phyloP scores from a whole-genome alignment of 1,140 invertebrate genomes.

The Uloborus diversus region DNA sequence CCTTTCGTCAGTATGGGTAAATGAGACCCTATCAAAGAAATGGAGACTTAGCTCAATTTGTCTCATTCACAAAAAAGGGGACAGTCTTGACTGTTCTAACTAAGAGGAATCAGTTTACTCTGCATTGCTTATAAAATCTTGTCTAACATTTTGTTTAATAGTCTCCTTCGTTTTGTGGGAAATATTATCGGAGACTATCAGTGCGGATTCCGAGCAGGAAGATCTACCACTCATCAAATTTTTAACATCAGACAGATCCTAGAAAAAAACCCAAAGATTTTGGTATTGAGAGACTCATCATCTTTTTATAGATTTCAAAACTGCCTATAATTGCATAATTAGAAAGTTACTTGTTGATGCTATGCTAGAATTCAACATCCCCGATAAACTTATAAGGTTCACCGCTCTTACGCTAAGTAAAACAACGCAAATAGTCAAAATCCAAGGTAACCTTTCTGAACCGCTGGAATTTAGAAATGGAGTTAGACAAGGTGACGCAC shows the following conservation, averaged over 20 bases:
- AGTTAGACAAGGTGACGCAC: neutral
- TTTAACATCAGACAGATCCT: neutral
- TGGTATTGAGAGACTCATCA: neutral
- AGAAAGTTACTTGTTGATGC: neutral
- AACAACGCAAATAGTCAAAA: neutral
- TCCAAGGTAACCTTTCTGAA: neutral
- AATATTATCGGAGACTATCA: neutral
- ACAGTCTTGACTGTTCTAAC: neutral
- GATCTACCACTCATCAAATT: neutral
- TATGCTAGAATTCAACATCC: neutral
- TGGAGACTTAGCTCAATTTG: slow-evolving; percentile 3
- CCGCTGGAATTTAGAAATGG: too few species aligned
- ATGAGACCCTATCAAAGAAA: neutral
- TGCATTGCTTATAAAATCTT: slow-evolving; percentile 7
- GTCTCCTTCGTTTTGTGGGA: neutral
- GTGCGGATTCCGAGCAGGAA: neutral
- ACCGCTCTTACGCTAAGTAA: neutral
- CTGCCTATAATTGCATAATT: neutral
- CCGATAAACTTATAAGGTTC: neutral
- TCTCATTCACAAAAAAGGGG: slow-evolving; percentile 2
- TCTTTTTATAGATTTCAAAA: slow-evolving; percentile 4
- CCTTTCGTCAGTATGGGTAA: neutral
- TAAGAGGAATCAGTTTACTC: slow-evolving; percentile 6
- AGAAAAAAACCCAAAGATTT: too few species aligned
- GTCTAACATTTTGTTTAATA: neutral